Percentiles rank a stretch among this genome's conserved stretches.
These are phyloP conservation scores for Protaetia brevitarsis DNA, from an alignment of 1,140 invertebrate genomes.

Conservation along the genomic window DNA sequence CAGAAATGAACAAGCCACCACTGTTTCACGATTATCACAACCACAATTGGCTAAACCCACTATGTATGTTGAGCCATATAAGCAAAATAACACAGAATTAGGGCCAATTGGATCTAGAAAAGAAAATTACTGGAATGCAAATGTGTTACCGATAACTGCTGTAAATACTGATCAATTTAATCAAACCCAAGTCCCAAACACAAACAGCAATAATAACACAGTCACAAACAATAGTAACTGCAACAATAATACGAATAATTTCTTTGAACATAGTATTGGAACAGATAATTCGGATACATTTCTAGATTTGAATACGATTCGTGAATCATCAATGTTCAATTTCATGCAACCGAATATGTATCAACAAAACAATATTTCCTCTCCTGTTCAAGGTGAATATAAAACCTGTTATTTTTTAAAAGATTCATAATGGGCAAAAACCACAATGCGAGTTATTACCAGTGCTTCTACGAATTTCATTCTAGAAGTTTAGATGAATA, in stretches of 20 bases:
- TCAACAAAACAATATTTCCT: neutral
- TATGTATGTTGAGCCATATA: constrained; percentile 47
- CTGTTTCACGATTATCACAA: neutral
- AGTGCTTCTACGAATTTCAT: too few species aligned
- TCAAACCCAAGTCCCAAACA: neutral
- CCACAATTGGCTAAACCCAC: constrained; percentile 36
- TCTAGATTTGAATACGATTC: constrained; percentile 25
- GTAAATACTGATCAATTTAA: constrained; percentile 1
- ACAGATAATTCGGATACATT: neutral
- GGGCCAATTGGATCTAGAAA: constrained; percentile 46
- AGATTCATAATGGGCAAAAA: too few species aligned
- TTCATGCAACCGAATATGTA: constrained; percentile 25
- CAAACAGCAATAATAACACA: neutral
- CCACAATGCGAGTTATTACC: too few species aligned
- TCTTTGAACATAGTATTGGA: neutral
- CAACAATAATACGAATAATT: neutral
- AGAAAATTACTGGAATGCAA: constrained; percentile 31
- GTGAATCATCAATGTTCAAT: constrained; percentile 4
- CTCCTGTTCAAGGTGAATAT: neutral
- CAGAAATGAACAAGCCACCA: constrained; percentile 36
- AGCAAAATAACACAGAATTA: constrained; percentile 38
- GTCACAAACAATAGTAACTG: neutral
- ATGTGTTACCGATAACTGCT: constrained; percentile 18
- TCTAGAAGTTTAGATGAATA: too few species aligned
- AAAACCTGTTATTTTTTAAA: too few species aligned